These are phyloP conservation scores for Theocolax elegans DNA, from an alignment of 1,140 invertebrate species.

Conservation along the genomic window DNA sequence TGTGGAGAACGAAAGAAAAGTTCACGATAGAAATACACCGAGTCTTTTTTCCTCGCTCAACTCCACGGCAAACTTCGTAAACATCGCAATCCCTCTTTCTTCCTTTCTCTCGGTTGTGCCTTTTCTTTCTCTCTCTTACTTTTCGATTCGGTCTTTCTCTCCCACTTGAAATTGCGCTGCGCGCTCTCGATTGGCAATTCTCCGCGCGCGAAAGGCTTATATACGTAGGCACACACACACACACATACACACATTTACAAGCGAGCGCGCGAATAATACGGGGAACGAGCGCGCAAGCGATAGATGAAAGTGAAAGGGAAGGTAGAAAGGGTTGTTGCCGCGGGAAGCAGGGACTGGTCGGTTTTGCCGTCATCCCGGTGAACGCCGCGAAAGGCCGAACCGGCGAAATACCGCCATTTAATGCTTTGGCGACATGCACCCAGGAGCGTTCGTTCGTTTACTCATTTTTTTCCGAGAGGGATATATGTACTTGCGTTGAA, in stretches of 20 bases:
- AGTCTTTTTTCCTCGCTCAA: neutral
- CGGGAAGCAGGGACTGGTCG: slow-evolving; percentile 16
- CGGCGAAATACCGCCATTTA: slow-evolving; percentile 20
- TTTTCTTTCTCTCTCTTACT: slow-evolving; percentile 13
- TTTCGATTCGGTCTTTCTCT: neutral
- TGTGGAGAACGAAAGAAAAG: neutral
- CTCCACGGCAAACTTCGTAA: neutral
- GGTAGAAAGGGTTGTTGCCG: slow-evolving; percentile 50
- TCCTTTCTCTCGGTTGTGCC: slow-evolving; percentile 24
- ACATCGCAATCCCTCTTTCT: slow-evolving; percentile 9
- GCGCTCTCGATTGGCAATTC: slow-evolving; percentile 16
- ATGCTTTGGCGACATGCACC: slow-evolving; percentile 2
- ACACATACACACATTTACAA: too few species aligned
- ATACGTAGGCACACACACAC: too few species aligned
- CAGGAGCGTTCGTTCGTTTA: neutral
- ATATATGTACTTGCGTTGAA: neutral
- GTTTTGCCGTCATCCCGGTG: neutral
- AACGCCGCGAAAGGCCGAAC: neutral
- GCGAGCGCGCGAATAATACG: slow-evolving; percentile 18
- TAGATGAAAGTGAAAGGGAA: slow-evolving; percentile 56
- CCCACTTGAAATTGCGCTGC: slow-evolving; percentile 5
- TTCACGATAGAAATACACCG: neutral
- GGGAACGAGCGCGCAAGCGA: slow-evolving; percentile 15
- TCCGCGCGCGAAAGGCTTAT: too few species aligned
- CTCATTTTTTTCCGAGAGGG: slow-evolving; percentile 20